Evolutionary conservation across 2,797 vertebrate species (phyloP).

Genomic region (Muraenolepis orangiensis): DNA sequence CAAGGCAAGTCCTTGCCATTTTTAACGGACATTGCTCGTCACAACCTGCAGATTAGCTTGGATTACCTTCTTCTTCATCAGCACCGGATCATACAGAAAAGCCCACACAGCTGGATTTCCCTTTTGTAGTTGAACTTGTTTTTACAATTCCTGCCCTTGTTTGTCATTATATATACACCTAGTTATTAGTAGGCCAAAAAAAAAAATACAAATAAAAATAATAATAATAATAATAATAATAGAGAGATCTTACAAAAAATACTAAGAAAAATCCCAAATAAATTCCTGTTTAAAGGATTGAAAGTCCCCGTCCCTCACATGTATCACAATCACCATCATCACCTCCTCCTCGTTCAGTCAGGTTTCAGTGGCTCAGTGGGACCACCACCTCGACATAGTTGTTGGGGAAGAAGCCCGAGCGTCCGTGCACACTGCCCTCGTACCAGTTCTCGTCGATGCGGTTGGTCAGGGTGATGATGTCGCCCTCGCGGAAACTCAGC

Average conservation of each 20-base stretch:
- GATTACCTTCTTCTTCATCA: not conserved
- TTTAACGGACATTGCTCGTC: not conserved
- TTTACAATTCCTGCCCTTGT: not conserved
- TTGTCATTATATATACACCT: not conserved
- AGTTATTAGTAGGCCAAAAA: not conserved
- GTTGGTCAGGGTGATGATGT: constrained; percentile 90
- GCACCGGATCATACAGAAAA: not conserved
- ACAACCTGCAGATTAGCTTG: not conserved
- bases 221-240: no score
- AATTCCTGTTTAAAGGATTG: not conserved
- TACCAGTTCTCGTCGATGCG: constrained; percentile 98
- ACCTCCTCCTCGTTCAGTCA: not conserved
- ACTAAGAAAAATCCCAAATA: not conserved
- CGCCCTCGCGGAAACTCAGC: constrained; percentile 90
- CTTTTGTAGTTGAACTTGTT: not conserved
- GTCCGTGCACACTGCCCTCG: constrained; percentile 86
- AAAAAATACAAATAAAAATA: no score
- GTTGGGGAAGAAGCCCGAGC: constrained; percentile 89
- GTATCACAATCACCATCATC: not conserved
- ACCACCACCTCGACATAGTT: constrained; percentile 96
- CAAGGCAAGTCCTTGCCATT: constrained; percentile 29
- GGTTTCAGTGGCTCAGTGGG: constrained; percentile 80
- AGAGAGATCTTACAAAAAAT: not conserved
- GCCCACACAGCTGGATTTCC: not conserved
- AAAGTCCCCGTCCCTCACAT: not conserved